These are phyloP conservation scores for Caligus rogercresseyi DNA, from an alignment of 1,140 invertebrate genomes.

Conservation along the genomic window DNA sequence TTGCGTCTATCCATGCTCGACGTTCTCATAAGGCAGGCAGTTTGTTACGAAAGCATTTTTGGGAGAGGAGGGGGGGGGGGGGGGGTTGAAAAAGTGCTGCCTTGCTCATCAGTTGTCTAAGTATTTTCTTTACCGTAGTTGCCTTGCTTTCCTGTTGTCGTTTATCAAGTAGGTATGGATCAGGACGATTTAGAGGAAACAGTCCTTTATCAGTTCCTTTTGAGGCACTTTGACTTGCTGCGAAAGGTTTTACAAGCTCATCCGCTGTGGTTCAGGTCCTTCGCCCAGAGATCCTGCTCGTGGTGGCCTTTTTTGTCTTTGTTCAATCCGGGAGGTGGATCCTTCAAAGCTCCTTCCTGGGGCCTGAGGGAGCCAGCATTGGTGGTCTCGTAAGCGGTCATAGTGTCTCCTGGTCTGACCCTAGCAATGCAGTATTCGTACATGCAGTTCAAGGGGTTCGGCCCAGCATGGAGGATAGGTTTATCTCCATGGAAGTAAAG, in stretches of 20 bases:
- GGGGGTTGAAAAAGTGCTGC: too few relatives aligned
- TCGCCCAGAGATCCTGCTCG: not conserved
- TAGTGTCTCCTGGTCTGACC: not conserved
- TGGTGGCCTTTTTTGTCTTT: not conserved
- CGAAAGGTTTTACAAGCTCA: not conserved
- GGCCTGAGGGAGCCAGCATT: too few relatives aligned
- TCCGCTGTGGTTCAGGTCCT: not conserved
- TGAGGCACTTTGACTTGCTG: not conserved
- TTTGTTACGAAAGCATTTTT: too few relatives aligned
- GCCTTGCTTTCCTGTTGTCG: too few relatives aligned
- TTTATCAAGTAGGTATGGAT: too few relatives aligned
- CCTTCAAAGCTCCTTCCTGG: not conserved
- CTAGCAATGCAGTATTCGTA: not conserved
- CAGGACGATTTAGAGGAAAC: conserved; percentile 14
- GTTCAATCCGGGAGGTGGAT: not conserved
- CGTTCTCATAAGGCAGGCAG: too few relatives aligned
- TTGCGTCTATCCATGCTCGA: too few relatives aligned
- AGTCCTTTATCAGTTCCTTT: not conserved
- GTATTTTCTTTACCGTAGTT: too few relatives aligned
- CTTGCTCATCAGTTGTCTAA: too few relatives aligned
- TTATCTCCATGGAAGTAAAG: not conserved
- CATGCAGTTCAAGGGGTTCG: not conserved
- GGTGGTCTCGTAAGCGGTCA: not conserved
- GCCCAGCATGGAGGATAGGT: not conserved
- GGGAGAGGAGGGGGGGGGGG: too few relatives aligned